phyloP scores from a whole-genome alignment of 2,888 invertebrate genomes.

The Phyllotreta cruciferae region DNA sequence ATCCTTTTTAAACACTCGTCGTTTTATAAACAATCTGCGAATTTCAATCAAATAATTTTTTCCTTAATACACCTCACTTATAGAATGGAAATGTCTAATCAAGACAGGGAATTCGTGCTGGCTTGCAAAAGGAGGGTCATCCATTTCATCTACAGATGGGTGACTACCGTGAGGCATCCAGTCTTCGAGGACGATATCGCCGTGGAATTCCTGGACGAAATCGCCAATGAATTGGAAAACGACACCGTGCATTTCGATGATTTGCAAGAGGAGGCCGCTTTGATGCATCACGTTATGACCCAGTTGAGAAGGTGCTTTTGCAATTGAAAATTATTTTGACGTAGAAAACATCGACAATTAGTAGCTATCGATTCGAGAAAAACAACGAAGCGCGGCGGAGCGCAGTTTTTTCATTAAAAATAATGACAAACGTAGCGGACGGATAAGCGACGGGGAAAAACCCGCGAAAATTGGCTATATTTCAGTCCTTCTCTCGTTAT shows the following conservation, averaged over 20 bases:
- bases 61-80: slow-evolving; percentile 58
- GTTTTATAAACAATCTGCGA: neutral
- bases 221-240: slow-evolving; percentile 73
- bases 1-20: slow-evolving; percentile 65
- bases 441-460: no score
- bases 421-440: no score
- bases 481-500: no score
- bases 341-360: no score
- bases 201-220: slow-evolving; percentile 77
- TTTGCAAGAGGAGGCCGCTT: slow-evolving; percentile 71
- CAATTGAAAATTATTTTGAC: neutral
- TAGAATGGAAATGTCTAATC: slow-evolving; percentile 65
- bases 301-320: slow-evolving; percentile 62
- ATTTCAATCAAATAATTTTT: slow-evolving; percentile 6
- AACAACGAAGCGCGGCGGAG: no score
- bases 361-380: no score
- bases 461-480: no score
- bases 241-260: slow-evolving; percentile 67
- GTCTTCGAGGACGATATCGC: slow-evolving; percentile 78
- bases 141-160: slow-evolving; percentile 81
- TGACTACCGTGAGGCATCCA: slow-evolving; percentile 72
- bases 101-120: slow-evolving; percentile 71
- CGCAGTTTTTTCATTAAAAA: no score
- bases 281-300: slow-evolving; percentile 73
- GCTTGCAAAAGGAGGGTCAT: slow-evolving; percentile 78